Evolutionary conservation across 2,797 vertebrate genomes (phyloP).

Genomic region (Prunella strophiata): DNA sequence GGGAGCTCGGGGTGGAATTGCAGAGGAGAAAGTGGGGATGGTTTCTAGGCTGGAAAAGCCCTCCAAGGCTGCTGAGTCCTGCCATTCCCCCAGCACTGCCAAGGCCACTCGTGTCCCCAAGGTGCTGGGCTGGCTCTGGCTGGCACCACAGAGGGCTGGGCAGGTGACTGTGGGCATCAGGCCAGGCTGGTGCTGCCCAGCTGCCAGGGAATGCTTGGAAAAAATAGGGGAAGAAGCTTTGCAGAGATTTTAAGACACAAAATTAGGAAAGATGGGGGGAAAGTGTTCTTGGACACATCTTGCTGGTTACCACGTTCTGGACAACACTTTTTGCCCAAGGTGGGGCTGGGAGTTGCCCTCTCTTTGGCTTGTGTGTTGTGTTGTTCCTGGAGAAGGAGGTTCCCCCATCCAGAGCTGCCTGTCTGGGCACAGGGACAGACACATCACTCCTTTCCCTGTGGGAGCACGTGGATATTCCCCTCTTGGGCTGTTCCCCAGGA

Average conservation of each 20-base stretch:
- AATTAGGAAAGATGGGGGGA: background rate
- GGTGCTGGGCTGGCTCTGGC: background rate
- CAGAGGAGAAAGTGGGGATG: background rate
- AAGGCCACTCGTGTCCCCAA: background rate
- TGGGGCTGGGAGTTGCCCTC: background rate
- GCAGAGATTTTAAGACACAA: background rate
- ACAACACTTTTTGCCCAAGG: background rate
- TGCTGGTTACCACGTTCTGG: background rate
- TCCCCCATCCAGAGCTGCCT: background rate
- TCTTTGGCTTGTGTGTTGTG: background rate
- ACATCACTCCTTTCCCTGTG: background rate
- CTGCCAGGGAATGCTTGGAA: background rate
- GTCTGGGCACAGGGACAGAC: background rate
- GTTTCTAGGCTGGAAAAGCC: background rate
- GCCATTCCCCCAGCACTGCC: background rate
- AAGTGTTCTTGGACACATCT: background rate
- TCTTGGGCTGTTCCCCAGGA: accelerated
- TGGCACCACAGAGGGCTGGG: accelerated
- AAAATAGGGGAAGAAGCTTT: background rate
- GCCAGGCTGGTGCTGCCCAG: accelerated
- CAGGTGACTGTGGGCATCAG: accelerated
- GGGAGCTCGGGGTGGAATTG: accelerated
- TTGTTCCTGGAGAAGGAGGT: background rate
- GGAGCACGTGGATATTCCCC: background rate
- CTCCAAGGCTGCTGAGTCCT: accelerated